These are phyloP conservation scores for Drosophila paracracens DNA, from an alignment of 2,888 invertebrate species.

Conservation along the genomic window DNA sequence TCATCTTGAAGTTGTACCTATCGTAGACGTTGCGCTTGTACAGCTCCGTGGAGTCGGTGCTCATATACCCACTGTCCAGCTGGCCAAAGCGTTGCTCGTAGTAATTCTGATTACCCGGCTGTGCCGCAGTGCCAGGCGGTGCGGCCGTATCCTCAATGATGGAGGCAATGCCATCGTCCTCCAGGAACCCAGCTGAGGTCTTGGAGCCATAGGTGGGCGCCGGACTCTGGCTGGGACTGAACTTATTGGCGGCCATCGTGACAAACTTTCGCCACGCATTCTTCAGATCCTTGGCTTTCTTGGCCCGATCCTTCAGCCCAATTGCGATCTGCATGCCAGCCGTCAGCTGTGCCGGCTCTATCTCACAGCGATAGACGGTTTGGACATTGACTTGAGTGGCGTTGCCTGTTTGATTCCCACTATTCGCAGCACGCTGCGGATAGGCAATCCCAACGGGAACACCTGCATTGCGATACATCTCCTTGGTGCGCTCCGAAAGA, in stretches of 20 bases:
- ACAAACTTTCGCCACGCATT: conserved; percentile 85
- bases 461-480: conserved; percentile 83
- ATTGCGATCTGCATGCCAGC: conserved; percentile 85
- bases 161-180: conserved; percentile 84
- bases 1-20: conserved; percentile 84
- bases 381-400: conserved; percentile 73
- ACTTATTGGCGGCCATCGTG: conserved; percentile 84
- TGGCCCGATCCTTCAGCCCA: conserved; percentile 84
- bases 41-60: conserved; percentile 91
- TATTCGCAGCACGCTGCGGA: conserved; percentile 78
- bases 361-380: conserved; percentile 84
- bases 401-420: conserved; percentile 42
- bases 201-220: conserved; percentile 81
- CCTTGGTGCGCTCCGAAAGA: conserved; percentile 84
- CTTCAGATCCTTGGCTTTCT: conserved; percentile 85
- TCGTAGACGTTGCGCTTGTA: conserved; percentile 86
- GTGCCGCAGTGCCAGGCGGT: conserved; percentile 61
- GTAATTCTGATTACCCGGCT: conserved; percentile 80
- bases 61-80: conserved; percentile 93
- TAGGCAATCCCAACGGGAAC: conserved; percentile 84
- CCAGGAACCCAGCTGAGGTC: conserved; percentile 69
- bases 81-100: conserved; percentile 85
- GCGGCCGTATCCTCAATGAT: conserved; percentile 81
- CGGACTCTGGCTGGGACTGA: conserved; percentile 83
- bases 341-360: conserved; percentile 83